phyloP scores from a whole-genome alignment of 2,888 invertebrate genomes.

The Philonicus albiceps region DNA sequence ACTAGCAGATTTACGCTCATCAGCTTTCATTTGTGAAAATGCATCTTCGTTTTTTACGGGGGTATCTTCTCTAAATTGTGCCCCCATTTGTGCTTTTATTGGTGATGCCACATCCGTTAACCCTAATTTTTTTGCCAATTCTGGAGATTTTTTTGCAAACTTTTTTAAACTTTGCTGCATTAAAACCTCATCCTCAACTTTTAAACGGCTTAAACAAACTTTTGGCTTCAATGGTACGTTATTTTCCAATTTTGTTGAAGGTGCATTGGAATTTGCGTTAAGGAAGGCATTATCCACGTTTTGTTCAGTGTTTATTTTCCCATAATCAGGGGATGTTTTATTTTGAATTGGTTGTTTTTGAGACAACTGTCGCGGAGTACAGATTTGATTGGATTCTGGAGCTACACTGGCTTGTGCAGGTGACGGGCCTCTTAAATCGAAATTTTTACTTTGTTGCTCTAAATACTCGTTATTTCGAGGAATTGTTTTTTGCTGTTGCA shows the following conservation, averaged over 20 bases:
- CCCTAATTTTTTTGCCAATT: constrained; percentile 68
- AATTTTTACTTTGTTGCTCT: constrained; percentile 53
- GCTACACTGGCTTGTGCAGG: constrained; percentile 72
- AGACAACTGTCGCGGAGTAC: neutral
- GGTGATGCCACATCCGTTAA: constrained; percentile 57
- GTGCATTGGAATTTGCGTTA: neutral
- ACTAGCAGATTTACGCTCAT: constrained; percentile 61
- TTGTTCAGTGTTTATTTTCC: neutral
- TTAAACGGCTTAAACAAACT: constrained; percentile 62
- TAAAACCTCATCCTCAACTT: constrained; percentile 67
- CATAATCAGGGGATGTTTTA: neutral
- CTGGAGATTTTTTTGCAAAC: constrained; percentile 71
- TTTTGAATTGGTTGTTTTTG: neutral
- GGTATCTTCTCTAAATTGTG: neutral
- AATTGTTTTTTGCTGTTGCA: constrained; percentile 53
- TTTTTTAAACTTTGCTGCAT: constrained; percentile 73
- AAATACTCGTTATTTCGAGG: constrained; percentile 54
- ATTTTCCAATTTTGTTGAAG: constrained; percentile 50
- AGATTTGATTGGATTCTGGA: constrained; percentile 58
- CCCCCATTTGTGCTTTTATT: constrained; percentile 48
- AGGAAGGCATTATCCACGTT: neutral
- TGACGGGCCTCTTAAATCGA: constrained; percentile 62
- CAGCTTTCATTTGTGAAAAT: constrained; percentile 67
- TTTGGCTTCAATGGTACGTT: constrained; percentile 57
- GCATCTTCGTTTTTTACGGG: constrained; percentile 53